phyloP scores from a whole-genome alignment of 1,140 invertebrate genomes.

The Saccostrea glomerata region DNA sequence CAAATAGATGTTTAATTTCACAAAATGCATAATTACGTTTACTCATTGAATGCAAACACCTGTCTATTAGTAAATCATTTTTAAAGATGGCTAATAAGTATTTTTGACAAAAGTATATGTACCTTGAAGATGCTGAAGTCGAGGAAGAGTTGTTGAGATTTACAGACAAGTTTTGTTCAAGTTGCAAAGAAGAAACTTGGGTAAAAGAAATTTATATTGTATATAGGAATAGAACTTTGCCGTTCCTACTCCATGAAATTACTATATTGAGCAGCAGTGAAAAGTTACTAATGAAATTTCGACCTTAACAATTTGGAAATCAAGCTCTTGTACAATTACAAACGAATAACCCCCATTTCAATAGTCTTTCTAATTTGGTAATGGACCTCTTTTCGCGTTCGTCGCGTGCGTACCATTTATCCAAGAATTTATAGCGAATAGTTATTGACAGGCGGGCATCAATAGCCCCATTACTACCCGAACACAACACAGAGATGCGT shows the following conservation, averaged over 20 bases:
- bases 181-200: no score
- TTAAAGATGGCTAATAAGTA: not conserved
- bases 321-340: constrained; percentile 38
- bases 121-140: no score
- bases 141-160: no score
- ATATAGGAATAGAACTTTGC: not conserved
- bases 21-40: no score
- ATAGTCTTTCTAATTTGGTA: constrained; percentile 36
- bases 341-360: constrained; percentile 9
- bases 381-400: constrained; percentile 3
- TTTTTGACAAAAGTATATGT: not conserved
- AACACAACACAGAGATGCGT: not conserved
- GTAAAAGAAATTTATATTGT: not conserved
- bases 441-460: constrained; percentile 14
- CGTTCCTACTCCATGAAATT: not conserved
- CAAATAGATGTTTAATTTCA: no score
- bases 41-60: not conserved
- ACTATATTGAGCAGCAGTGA: constrained; percentile 19
- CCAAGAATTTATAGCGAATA: constrained; percentile 17
- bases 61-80: not conserved
- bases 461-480: constrained; percentile 35
- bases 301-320: constrained; percentile 34
- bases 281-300: constrained; percentile 29
- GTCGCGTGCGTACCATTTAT: constrained; percentile 26
- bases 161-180: no score